These are phyloP conservation scores for Phenganax subtilis DNA, from an alignment of 92 coral and sea anemone species.

Conservation along the genomic window DNA sequence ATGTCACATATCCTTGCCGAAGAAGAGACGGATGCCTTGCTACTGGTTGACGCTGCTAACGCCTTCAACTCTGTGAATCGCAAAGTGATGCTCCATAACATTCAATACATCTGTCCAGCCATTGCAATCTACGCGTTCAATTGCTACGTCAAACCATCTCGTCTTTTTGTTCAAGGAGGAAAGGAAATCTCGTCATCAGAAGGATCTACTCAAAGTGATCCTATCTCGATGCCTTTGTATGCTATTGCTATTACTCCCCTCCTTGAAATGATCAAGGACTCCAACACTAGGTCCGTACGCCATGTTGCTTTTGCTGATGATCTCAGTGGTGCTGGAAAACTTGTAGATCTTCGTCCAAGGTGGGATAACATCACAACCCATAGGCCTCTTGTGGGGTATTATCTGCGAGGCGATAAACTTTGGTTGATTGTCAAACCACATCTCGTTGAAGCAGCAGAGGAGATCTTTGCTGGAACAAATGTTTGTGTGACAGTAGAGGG, in stretches of 20 bases:
- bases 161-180: constrained; percentile 34
- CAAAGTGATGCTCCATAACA: constrained; percentile 12
- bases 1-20: constrained; percentile 33
- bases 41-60: constrained; percentile 11
- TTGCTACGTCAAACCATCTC: constrained; percentile 8
- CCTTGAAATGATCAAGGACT: constrained; percentile 6
- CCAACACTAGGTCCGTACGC: not conserved
- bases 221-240: constrained; percentile 33
- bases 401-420: constrained; percentile 30
- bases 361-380: constrained; percentile 43
- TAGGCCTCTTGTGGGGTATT: constrained; percentile 45
- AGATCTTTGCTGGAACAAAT: constrained; percentile 9
- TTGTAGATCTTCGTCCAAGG: constrained; percentile 22
- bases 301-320: constrained; percentile 38
- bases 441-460: constrained; percentile 20
- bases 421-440: constrained; percentile 45
- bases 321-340: constrained; percentile 14
- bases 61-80: constrained; percentile 29
- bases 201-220: constrained; percentile 41
- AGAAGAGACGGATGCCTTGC: constrained; percentile 18
- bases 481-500: constrained; percentile 39
- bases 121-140: constrained; percentile 1
- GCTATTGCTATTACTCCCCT: constrained; percentile 30
- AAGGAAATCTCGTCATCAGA: constrained; percentile 28
- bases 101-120: constrained; percentile 11